A percentile compares a stretch with the other conserved stretches of the same genome.
Evolutionary conservation across 2,888 invertebrate species (phyloP).

Genomic region (Platerodrilus igneus): DNA sequence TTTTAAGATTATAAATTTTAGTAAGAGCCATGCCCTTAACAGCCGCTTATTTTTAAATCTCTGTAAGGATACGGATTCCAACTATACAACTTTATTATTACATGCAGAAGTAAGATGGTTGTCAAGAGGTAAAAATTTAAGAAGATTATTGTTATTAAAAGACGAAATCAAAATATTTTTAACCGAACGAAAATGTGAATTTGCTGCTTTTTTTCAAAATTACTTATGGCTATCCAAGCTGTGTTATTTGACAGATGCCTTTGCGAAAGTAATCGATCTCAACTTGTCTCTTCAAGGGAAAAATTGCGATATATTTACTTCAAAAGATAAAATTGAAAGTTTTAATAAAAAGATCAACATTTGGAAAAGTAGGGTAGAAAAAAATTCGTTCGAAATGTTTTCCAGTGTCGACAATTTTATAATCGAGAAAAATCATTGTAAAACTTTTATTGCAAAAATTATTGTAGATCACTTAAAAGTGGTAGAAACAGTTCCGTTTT

Average conservation of each 20-base stretch:
- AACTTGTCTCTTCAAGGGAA: too few species aligned
- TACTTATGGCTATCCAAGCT: slow-evolving; percentile 6
- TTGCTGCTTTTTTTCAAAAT: slow-evolving; percentile 16
- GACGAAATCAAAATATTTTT: slow-evolving; percentile 29
- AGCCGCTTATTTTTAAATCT: slow-evolving; percentile 29
- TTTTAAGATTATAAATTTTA: slow-evolving; percentile 32
- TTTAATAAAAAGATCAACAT: too few species aligned
- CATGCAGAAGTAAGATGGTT: slow-evolving; percentile 31
- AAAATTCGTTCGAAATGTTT: too few species aligned
- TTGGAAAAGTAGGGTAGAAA: too few species aligned
- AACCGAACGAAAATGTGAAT: slow-evolving; percentile 23
- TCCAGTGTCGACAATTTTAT: too few species aligned
- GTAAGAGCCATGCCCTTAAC: slow-evolving; percentile 30
- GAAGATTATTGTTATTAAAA: slow-evolving; percentile 27
- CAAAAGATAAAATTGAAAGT: too few species aligned
- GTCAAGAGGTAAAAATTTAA: slow-evolving; percentile 27
- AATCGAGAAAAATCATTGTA: too few species aligned
- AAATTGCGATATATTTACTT: too few species aligned
- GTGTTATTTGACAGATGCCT: slow-evolving; percentile 5
- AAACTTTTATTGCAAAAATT: too few species aligned
- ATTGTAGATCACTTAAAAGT: too few species aligned
- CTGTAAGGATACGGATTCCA: slow-evolving; percentile 29
- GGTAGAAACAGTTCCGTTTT: too few species aligned
- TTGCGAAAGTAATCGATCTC: slow-evolving; percentile 3
- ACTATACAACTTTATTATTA: slow-evolving; percentile 28